Evolutionary conservation across 2,113 vertebrate species (phyloP).

Genomic region (Oreochromis niloticus): DNA sequence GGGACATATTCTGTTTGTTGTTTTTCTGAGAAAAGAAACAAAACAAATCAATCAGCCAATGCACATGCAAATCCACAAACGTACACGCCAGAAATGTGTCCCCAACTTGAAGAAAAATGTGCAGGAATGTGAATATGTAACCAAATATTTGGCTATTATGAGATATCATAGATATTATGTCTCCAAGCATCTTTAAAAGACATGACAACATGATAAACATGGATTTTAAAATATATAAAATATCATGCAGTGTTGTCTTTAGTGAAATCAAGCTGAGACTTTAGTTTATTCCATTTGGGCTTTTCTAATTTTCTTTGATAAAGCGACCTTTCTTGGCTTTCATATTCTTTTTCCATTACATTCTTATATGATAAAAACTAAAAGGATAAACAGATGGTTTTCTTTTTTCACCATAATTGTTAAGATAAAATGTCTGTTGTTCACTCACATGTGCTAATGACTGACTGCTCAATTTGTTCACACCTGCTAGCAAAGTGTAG

Average conservation of each 20-base stretch:
- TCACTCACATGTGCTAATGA: neutral
- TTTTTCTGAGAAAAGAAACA: neutral
- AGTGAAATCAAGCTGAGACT: neutral
- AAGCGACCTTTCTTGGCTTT: neutral
- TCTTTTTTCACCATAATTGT: neutral
- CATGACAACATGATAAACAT: neutral
- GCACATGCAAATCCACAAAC: neutral
- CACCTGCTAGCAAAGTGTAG: neutral
- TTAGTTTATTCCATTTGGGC: neutral
- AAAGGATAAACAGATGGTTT: neutral
- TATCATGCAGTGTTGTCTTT: neutral
- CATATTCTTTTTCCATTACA: neutral
- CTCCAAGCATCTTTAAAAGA: neutral
- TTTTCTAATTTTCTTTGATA: neutral
- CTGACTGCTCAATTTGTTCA: neutral
- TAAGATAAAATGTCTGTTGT: neutral
- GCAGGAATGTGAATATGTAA: neutral
- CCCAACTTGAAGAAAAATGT: neutral
- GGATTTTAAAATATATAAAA: neutral
- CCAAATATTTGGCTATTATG: neutral
- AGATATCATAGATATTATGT: neutral
- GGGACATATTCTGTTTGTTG: neutral
- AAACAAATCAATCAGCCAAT: neutral
- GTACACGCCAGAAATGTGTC: neutral
- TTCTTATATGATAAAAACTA: neutral